These are phyloP conservation scores for Hyla sarda DNA, from an alignment of 2,113 vertebrate species.

Conservation along the genomic window DNA sequence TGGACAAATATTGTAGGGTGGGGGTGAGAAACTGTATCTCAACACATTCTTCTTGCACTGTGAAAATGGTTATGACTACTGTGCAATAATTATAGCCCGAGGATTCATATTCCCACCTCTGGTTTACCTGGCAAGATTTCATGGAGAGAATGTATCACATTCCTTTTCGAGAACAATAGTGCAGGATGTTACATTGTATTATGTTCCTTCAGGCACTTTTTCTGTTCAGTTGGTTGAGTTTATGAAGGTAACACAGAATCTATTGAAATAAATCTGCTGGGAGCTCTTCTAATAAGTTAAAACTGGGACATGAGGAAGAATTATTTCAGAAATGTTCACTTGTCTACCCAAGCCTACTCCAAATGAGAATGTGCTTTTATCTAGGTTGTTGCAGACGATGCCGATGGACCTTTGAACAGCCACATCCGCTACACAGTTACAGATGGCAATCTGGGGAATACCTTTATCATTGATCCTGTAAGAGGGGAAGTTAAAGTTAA, in stretches of 20 bases:
- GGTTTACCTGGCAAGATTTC: neutral
- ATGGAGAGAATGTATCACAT: constrained; percentile 22
- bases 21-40: neutral
- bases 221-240: constrained; percentile 45
- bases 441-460: constrained; percentile 91
- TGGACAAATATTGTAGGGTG: neutral
- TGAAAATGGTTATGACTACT: neutral
- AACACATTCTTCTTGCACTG: neutral
- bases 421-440: constrained; percentile 86
- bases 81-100: constrained; percentile 13
- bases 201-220: constrained; percentile 47
- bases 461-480: constrained; percentile 87
- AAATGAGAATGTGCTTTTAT: constrained; percentile 60
- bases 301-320: constrained; percentile 30
- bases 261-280: constrained; percentile 56
- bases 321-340: constrained; percentile 22
- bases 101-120: neutral
- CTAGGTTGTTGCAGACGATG: constrained; percentile 92
- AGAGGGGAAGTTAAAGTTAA: constrained; percentile 91
- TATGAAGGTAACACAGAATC: constrained; percentile 52
- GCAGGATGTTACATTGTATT: constrained; percentile 30
- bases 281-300: constrained; percentile 59
- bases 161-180: constrained; percentile 20
- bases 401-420: constrained; percentile 86
- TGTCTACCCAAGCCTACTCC: constrained; percentile 11